Evolutionary conservation across 1,140 invertebrate genomes (phyloP).

Genomic region (Anoplophora glabripennis): DNA sequence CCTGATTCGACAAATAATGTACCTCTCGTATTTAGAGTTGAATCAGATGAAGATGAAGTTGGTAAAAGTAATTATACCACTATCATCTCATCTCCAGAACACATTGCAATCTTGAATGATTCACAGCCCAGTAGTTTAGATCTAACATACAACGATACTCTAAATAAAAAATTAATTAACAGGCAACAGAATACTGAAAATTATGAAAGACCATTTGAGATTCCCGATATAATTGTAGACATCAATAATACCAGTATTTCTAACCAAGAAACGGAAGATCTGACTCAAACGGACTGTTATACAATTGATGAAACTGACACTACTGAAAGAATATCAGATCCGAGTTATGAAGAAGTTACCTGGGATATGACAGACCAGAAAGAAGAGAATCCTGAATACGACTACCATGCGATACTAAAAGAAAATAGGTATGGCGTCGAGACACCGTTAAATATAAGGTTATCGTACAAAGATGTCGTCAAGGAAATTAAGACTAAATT

Average conservation of each 20-base stretch:
- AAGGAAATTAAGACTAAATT: conserved; percentile 27
- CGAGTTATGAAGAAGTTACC: background rate
- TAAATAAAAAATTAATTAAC: too few relatives aligned
- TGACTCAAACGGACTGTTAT: background rate
- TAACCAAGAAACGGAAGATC: background rate
- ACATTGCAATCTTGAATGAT: too few relatives aligned
- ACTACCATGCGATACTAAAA: conserved; percentile 19
- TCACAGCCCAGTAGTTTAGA: too few relatives aligned
- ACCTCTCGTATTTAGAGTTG: too few relatives aligned
- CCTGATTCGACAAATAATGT: too few relatives aligned
- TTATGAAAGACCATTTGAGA: too few relatives aligned
- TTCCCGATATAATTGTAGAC: too few relatives aligned
- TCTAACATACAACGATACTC: too few relatives aligned
- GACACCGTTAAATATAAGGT: conserved; percentile 18
- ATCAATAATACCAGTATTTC: background rate
- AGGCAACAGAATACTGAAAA: too few relatives aligned
- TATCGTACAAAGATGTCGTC: conserved; percentile 24
- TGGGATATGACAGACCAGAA: background rate
- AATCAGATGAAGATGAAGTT: too few relatives aligned
- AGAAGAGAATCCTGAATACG: background rate
- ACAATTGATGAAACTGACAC: background rate
- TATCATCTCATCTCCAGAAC: too few relatives aligned
- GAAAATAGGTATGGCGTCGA: conserved; percentile 30
- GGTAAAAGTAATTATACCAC: too few relatives aligned
- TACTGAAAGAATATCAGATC: background rate